Base-by-base conservation (phyloP, 2,888 invertebrate genomes). In the Abrostola tripartita region DNA sequence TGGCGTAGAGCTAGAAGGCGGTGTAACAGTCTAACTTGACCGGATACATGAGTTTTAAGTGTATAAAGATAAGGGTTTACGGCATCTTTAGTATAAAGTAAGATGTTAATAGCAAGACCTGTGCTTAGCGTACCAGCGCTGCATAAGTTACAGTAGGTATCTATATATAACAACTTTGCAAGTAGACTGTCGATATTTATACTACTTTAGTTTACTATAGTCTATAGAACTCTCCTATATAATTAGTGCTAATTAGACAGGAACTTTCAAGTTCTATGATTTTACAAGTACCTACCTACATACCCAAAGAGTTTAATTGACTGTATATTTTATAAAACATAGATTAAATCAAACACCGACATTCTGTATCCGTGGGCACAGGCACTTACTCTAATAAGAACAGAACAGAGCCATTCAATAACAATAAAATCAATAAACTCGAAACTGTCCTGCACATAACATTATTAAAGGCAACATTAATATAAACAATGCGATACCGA, bases 381-480 rank as follows among this genome's bases (percentile, higher is more conserved):
- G 14, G 24, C 8, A 9, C 10, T 5, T 24, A 9, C 14, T 24
- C 44, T 24, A 47, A 47, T 24, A 47, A 47, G 44, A 24, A 24
- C 24, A 1, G 24, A 14, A 53, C 24, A 1, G 24, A 14, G 50
- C 38, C 12, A 37, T 35, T 11, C 11, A 71, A 71, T 47, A 68
- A 42, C 60, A 55, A 68, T 64, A 60, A 68, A 72, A 71, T 54
- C 57, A 68, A 55, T 71, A 71, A 63, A 38, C 56, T 24, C 53
- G 52, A 64, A 53, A 40, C 44, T 47, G 44, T 47, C 14, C 44
- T 47, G 44, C 24, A 24, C 49, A 44, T 54, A 53, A 68, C 53
- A 68, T 65, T 72, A 72, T 68, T 65, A 65, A 72, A 72, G 61
- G 72, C 65, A 72, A 72, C 68, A 72, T 68, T 72, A 65, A 52